A percentile compares a stretch with the other conserved stretches of the same genome.
phyloP scores from a whole-genome alignment of 2,888 invertebrate genomes.

The Aricia artaxerxes region DNA sequence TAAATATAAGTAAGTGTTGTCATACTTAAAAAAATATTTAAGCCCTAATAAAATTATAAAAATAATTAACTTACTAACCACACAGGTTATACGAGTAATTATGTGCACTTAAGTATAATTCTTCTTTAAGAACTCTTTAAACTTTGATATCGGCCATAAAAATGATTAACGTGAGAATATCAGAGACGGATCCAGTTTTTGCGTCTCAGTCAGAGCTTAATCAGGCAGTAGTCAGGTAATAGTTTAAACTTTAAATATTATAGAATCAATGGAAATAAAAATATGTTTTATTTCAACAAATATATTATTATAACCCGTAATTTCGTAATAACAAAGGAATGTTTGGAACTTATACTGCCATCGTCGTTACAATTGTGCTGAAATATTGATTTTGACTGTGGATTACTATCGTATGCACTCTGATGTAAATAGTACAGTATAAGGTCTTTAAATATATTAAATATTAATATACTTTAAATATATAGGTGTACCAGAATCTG shows the following conservation, averaged over 20 bases:
- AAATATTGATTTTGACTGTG: too few relatives aligned
- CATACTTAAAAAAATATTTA: not conserved
- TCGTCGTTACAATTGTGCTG: too few relatives aligned
- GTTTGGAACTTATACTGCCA: too few relatives aligned
- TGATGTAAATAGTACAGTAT: too few relatives aligned
- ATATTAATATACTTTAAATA: too few relatives aligned
- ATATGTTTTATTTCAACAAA: too few relatives aligned
- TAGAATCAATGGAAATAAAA: too few relatives aligned
- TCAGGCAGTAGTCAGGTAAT: not conserved
- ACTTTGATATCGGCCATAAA: not conserved
- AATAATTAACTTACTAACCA: not conserved
- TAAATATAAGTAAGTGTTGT: not conserved
- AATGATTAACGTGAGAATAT: constrained; percentile 8
- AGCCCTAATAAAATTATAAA: not conserved
- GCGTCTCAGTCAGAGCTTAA: not conserved
- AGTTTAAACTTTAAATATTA: not conserved
- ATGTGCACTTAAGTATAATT: not conserved
- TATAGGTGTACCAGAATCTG: too few relatives aligned
- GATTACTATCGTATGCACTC: too few relatives aligned
- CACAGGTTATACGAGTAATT: not conserved
- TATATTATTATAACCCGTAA: too few relatives aligned
- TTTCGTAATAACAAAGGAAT: too few relatives aligned
- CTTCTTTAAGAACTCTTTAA: not conserved
- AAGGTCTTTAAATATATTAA: too few relatives aligned
- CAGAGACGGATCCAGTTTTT: not conserved